Evolutionary conservation across 1,140 invertebrate species (phyloP), one percentile per base, ranked within the genome.

Genomic region (Lasioglossum albipes): DNA sequence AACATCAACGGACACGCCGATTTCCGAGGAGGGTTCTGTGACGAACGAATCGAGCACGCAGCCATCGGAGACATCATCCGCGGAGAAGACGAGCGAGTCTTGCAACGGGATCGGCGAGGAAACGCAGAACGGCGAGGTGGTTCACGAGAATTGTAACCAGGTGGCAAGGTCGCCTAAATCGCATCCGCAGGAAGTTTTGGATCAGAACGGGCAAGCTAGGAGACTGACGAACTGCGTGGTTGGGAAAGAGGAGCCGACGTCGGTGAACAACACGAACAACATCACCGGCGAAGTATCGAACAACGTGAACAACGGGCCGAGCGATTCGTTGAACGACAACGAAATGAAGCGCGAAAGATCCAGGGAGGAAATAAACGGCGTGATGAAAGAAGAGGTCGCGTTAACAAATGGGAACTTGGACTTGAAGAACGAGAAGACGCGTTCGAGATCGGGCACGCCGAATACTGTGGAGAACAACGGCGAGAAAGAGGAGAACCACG

Each of bases 391-490:
- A 52, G 31, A 16, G 6, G 18, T n/a, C 18, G 20, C 20, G 13
- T 45, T 82, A 62, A 75, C 57, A n/a, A 87, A 81, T 27, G 77
- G 79, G 6, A 66, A 80, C 0, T 7, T 75, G 12, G n/a, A 68
- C 7, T 62, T 41, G 61, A 81, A 22, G 61, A 59, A 59, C 54
- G 49, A 70, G 62, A 18, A n/a, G 2, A 54, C 73, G 2, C 16
- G 42, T 10, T 71, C 67, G 0, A 67, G 61, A 61, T 78, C 75
- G 7, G 65, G 42, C 9, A 65, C 68, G 4, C 22, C 70, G 0
- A 74, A 49, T 5, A 59, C 9, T 52, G 49, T 18, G 13, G 6
- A 2, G 22, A 69, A 79, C 13, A 74, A 45, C 7, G 13, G 6
- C 9, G 7, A 22, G 4, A 22, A 10, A 12, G 78, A 62, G 0